These are phyloP conservation scores for Scomber colias DNA, from an alignment of 2,113 vertebrate species.

Conservation along the genomic window DNA sequence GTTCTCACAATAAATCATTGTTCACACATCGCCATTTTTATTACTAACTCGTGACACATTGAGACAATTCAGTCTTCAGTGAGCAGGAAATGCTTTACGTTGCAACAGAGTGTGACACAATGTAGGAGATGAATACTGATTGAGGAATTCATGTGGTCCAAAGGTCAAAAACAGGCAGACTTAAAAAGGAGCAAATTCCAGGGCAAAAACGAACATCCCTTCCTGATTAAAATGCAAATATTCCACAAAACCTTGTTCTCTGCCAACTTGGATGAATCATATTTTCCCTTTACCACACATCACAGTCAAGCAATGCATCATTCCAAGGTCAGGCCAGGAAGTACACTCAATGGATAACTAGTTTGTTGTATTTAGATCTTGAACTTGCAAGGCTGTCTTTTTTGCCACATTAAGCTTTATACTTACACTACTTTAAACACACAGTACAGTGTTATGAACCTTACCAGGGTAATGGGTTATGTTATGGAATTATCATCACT, in stretches of 20 bases:
- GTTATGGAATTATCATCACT: too few relatives aligned
- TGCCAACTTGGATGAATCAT: conserved; percentile 18
- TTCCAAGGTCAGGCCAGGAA: not conserved
- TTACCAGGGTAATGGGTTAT: too few relatives aligned
- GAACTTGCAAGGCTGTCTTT: too few relatives aligned
- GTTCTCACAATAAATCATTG: not conserved
- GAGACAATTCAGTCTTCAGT: not conserved
- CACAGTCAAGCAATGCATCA: not conserved
- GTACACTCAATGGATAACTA: not conserved
- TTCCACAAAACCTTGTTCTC: not conserved
- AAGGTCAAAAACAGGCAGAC: not conserved
- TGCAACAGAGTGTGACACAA: not conserved
- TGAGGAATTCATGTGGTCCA: not conserved
- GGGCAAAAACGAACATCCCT: not conserved
- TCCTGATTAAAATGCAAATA: not conserved
- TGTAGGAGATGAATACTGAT: not conserved
- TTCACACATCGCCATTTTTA: not conserved
- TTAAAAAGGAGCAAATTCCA: not conserved
- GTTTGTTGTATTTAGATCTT: not conserved
- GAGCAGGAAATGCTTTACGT: not conserved
- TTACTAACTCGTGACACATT: not conserved
- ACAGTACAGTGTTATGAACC: too few relatives aligned
- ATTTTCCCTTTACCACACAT: not conserved
- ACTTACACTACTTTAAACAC: too few relatives aligned
- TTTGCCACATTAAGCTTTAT: too few relatives aligned